Evolutionary conservation across 2,888 invertebrate species (phyloP).

Genomic region (Eugnorisma glareosa): DNA sequence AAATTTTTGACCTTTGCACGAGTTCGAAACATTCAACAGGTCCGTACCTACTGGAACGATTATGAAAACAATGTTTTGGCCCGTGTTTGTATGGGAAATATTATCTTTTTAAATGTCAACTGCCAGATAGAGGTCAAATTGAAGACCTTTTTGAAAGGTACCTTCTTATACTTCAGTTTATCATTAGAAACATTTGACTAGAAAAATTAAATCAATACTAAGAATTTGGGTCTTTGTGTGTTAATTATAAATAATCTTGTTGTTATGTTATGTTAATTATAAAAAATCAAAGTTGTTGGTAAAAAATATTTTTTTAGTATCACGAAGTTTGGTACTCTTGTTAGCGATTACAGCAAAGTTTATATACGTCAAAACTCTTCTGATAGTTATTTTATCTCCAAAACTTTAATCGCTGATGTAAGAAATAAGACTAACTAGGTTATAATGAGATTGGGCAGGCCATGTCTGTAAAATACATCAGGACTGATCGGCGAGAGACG

Average conservation of each 20-base stretch:
- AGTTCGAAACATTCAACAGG: constrained; percentile 47
- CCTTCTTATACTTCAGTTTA: not conserved
- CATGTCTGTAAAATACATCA: too few relatives aligned
- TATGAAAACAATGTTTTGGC: constrained; percentile 33
- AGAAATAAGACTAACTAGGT: not conserved
- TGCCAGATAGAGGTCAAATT: not conserved
- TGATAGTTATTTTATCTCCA: not conserved
- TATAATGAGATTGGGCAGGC: not conserved
- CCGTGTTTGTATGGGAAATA: not conserved
- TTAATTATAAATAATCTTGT: not conserved
- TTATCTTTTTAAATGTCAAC: constrained; percentile 19
- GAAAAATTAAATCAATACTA: not conserved
- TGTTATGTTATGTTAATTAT: not conserved
- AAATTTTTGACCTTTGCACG: constrained; percentile 18
- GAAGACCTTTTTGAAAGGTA: not conserved
- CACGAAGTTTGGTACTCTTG: not conserved
- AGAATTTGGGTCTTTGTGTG: not conserved
- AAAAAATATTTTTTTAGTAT: not conserved
- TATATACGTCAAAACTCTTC: not conserved
- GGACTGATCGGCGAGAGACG: not conserved
- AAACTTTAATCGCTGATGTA: not conserved
- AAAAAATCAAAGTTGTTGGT: not conserved
- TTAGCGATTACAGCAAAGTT: not conserved
- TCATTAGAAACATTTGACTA: not conserved
- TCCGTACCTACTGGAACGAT: constrained; percentile 5